A percentile compares a stretch with the other conserved stretches of the same genome.
phyloP scores from a whole-genome alignment of 2,113 vertebrate species.

The Heterochromis multidens region DNA sequence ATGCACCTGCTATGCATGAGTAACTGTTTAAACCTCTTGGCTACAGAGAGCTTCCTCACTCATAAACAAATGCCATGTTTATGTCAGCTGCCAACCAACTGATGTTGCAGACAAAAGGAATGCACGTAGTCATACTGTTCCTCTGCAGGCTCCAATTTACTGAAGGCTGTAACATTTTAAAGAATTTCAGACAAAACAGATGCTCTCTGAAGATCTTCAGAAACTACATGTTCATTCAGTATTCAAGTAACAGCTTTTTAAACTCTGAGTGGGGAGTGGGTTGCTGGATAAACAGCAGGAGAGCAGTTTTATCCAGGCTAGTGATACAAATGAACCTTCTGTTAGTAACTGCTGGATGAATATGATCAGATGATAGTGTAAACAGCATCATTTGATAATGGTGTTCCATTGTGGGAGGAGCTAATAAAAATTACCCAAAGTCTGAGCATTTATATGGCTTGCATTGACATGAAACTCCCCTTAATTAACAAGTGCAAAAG shows the following conservation, averaged over 20 bases:
- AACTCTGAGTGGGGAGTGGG: background rate
- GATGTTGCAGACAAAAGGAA: constrained; percentile 18
- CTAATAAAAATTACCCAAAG: background rate
- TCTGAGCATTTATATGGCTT: background rate
- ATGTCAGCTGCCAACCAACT: constrained; percentile 9
- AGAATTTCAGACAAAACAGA: constrained; percentile 22
- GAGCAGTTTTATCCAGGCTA: background rate
- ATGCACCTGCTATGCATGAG: constrained; percentile 6
- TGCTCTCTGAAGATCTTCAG: constrained; percentile 14
- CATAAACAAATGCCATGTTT: constrained; percentile 21
- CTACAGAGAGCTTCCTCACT: background rate
- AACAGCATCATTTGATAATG: background rate
- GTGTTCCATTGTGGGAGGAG: background rate
- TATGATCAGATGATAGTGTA: background rate
- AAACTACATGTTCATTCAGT: constrained; percentile 1
- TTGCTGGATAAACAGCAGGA: constrained; percentile 22
- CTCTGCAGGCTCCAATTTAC: constrained; percentile 18
- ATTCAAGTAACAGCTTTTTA: constrained; percentile 15
- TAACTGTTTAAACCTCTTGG: background rate
- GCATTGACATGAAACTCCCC: background rate
- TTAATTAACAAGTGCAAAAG: background rate
- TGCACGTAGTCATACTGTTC: background rate
- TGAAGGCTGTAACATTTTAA: constrained; percentile 9
- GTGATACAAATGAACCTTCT: background rate
- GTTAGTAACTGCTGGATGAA: background rate